phyloP scores from a whole-genome alignment of 2,113 vertebrate species.

The Rhea pennata region DNA sequence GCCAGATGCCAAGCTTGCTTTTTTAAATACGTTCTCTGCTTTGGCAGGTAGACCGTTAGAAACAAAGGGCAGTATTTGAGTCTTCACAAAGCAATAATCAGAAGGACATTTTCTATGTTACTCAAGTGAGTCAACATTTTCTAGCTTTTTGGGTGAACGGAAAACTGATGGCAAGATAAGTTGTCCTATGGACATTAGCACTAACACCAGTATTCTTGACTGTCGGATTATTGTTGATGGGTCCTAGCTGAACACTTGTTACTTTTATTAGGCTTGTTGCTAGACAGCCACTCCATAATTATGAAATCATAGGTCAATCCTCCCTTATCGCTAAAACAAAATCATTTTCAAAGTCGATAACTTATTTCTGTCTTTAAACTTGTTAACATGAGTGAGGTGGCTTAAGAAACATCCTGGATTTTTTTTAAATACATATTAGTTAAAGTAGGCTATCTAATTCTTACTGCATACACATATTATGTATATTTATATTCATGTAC shows the following conservation, averaged over 20 bases:
- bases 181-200: neutral
- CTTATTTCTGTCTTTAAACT: neutral
- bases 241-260: neutral
- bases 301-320: neutral
- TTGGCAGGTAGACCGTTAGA: neutral
- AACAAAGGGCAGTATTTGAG: neutral
- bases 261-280: neutral
- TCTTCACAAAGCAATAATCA: neutral
- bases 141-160: neutral
- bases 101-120: neutral
- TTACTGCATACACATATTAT: too few species aligned
- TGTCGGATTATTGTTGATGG: neutral
- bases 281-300: neutral
- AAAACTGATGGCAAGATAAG: neutral
- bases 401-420: too few species aligned
- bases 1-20: neutral
- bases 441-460: neutral
- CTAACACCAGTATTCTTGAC: neutral
- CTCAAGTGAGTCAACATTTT: neutral
- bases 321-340: neutral
- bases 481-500: too few species aligned
- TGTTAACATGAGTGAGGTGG: neutral
- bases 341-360: neutral
- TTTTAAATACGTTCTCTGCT: neutral
- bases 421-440: neutral